Evolutionary conservation across 2,888 invertebrate genomes (phyloP), one percentile per base, ranked within the genome.

Genomic region (Gerris lacustris): DNA sequence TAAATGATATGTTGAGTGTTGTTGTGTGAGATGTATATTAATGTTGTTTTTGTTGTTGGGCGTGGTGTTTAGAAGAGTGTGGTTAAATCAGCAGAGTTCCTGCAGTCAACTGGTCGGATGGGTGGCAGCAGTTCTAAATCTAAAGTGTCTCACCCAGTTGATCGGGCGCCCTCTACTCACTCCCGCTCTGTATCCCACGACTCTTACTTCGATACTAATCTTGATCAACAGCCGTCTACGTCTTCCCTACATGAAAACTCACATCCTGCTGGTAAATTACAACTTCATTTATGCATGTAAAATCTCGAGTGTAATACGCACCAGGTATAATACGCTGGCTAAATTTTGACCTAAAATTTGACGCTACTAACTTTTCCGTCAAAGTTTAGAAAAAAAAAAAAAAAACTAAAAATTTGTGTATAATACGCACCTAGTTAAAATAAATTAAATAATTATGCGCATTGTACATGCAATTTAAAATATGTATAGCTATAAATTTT

Each of bases 131-230:
- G 73, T 44, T 73, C 73, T 43, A 55, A 55, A 55, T 11, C 64
- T 5, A 64, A 64, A 17, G 18, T 64, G 1, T 18, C 17, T n/a
- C 55, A 55, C 5, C 55, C 55, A 55, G 72, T 68, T 67, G 72
- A 17, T n/a, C 4, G 67, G 6, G n/a, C 31, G 6, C 55, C 67
- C 6, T 64, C 72, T 17, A 71, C 69, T 64, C 76, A 83, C 82
- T 84, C 83, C 71, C 67, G 77, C 67, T 94, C 94, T 0, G 91
- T 94, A 0, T 94, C 94, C 0, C 94, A 95, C 80, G 95, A 95
- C 80, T 95, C 94, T 0, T 95, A 95, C 82, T 95, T 95, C 82
- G 94, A 94, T 77, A 83, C 87, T 84, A 84, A 87, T 82, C 45
- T 68, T 6, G 67, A 55, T 6, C 70, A 73, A 6, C 73, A 74